A percentile compares a stretch with the other conserved stretches of the same genome.
Evolutionary conservation across 2,113 vertebrate species (phyloP).

Genomic region (Glaucomys volans): DNA sequence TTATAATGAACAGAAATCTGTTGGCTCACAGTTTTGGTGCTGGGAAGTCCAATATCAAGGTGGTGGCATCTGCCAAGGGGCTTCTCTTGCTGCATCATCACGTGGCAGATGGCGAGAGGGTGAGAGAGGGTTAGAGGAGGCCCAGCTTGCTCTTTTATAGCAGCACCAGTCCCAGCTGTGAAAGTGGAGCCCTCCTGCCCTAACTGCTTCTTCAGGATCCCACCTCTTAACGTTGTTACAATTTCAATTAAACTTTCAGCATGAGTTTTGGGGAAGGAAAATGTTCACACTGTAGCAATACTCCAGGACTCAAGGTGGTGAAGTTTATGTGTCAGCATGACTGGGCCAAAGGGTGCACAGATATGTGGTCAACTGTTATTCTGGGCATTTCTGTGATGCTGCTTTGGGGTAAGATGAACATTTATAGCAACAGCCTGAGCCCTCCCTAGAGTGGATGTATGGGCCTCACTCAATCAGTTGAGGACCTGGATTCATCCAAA

Average conservation of each 20-base stretch:
- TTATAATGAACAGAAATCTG: background rate
- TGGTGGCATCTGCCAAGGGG: background rate
- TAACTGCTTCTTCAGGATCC: background rate
- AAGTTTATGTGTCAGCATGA: background rate
- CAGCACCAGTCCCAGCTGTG: background rate
- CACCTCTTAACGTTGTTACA: background rate
- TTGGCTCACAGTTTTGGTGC: background rate
- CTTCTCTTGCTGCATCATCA: background rate
- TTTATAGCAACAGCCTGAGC: background rate
- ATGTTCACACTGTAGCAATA: background rate
- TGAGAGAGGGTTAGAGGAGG: no score
- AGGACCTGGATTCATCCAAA: background rate
- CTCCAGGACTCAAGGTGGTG: background rate
- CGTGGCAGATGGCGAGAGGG: background rate
- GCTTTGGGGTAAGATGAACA: background rate
- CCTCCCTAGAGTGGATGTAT: background rate
- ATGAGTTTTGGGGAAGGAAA: background rate
- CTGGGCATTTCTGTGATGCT: background rate
- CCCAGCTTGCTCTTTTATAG: background rate
- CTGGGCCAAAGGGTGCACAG: background rate
- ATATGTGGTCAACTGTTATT: background rate
- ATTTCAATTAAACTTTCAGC: background rate
- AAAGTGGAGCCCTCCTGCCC: background rate
- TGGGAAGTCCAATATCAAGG: background rate
- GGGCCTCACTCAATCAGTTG: background rate